Conservation (phyloP, 2,113 vertebrate genomes). For the Tetraodon nigroviridis region DNA sequence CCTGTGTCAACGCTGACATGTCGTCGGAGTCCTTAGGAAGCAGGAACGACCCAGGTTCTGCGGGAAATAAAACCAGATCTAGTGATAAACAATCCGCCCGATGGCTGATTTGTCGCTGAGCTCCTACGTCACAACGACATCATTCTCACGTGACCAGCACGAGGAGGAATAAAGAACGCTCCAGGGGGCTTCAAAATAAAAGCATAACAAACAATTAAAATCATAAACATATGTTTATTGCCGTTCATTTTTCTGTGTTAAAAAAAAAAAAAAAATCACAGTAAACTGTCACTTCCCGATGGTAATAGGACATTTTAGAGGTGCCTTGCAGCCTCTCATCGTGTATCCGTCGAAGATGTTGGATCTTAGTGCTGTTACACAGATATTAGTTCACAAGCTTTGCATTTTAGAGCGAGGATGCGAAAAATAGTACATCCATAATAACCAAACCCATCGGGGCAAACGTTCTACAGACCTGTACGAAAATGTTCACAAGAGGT, state of each 20-base stretch:
- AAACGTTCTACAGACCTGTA: background rate
- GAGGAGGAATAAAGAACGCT: background rate
- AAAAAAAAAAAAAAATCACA: too few relatives aligned
- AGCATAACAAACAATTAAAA: background rate
- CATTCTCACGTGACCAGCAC: slow-evolving; percentile 5
- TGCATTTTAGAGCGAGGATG: slow-evolving; percentile 31
- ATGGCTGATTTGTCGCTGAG: slow-evolving; percentile 23
- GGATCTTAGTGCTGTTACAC: slow-evolving; percentile 4
- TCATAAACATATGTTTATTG: too few relatives aligned
- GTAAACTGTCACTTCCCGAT: background rate
- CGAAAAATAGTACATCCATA: slow-evolving; percentile 24
- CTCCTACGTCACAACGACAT: slow-evolving; percentile 2
- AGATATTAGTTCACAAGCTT: slow-evolving; percentile 13
- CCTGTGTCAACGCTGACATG: slow-evolving; percentile 25
- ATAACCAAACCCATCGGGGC: background rate
- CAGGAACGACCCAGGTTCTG: background rate
- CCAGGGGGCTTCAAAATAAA: background rate
- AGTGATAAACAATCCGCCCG: background rate
- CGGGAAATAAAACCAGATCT: background rate
- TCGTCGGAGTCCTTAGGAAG: background rate
- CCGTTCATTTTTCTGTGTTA: too few relatives aligned
- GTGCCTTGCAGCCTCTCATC: background rate
- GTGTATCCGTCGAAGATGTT: too few relatives aligned
- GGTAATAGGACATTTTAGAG: slow-evolving; percentile 24
- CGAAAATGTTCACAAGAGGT: slow-evolving; percentile 5